Conservation (phyloP, 2,888 invertebrate species). For the Sinotaia quadrata region DNA sequence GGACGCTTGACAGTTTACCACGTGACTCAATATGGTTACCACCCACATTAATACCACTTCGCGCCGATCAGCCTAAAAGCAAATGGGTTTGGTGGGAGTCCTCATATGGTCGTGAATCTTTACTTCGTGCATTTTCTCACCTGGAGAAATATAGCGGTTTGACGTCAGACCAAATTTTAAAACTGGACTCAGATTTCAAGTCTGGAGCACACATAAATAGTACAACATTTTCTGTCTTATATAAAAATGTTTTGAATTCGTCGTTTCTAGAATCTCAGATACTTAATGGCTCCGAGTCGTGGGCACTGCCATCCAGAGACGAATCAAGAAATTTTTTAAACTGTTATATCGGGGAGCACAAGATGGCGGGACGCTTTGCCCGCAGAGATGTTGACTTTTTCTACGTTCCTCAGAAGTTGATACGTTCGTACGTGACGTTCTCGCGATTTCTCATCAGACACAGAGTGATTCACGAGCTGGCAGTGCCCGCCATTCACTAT, state of each 20-base stretch:
- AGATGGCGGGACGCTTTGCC: neutral
- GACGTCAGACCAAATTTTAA: neutral
- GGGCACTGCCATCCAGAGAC: neutral
- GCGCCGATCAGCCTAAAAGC: neutral
- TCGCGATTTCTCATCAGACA: slow-evolving; percentile 9
- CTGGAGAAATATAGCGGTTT: neutral
- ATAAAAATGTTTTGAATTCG: no score
- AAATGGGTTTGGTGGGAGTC: slow-evolving; percentile 3
- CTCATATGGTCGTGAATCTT: neutral
- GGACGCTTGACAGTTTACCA: slow-evolving; percentile 15
- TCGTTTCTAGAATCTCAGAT: no score
- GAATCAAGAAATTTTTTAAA: neutral
- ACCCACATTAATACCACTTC: neutral
- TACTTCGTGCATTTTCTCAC: slow-evolving; percentile 1
- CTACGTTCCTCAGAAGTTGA: slow-evolving; percentile 11
- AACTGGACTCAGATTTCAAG: no score
- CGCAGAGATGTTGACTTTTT: slow-evolving; percentile 19
- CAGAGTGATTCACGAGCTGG: slow-evolving; percentile 9
- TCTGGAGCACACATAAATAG: no score
- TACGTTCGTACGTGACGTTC: neutral
- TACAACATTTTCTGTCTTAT: no score
- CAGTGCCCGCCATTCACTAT: slow-evolving; percentile 16
- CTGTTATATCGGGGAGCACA: slow-evolving; percentile 3
- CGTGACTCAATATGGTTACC: slow-evolving; percentile 22
- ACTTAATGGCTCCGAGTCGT: neutral